These are phyloP conservation scores for Folsomia manolachei DNA, from an alignment of 2,888 invertebrate species.

Conservation along the genomic window DNA sequence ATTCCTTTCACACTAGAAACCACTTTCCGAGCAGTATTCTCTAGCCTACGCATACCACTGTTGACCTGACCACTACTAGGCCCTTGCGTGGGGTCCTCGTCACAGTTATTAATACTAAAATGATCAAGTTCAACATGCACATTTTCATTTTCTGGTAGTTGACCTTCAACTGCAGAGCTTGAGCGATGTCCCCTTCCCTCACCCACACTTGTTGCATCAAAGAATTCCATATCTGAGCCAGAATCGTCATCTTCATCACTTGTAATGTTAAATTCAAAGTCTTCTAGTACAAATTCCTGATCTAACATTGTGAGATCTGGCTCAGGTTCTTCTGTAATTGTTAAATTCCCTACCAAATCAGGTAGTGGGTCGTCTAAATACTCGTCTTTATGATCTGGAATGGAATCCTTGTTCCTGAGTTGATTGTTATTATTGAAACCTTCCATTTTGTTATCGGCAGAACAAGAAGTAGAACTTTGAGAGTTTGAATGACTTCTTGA, in stretches of 20 bases:
- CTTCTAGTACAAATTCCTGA: slow-evolving; percentile 48
- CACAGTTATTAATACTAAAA: slow-evolving; percentile 44
- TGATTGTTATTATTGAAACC: slow-evolving; percentile 2
- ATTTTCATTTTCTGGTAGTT: slow-evolving; percentile 47
- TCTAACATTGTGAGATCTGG: slow-evolving; percentile 48
- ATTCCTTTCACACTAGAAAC: slow-evolving; percentile 45
- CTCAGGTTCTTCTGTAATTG: slow-evolving; percentile 46
- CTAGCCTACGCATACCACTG: slow-evolving; percentile 30
- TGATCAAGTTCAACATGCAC: slow-evolving; percentile 48
- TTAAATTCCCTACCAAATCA: slow-evolving; percentile 49
- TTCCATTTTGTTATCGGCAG: background rate
- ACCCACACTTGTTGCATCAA: slow-evolving; percentile 39
- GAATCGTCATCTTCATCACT: slow-evolving; percentile 47
- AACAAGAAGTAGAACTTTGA: background rate
- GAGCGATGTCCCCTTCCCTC: slow-evolving; percentile 17
- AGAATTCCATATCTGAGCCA: slow-evolving; percentile 49
- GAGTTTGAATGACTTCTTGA: too few species aligned
- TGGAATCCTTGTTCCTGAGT: slow-evolving; percentile 2
- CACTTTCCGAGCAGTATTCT: slow-evolving; percentile 43
- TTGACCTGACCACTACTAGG: slow-evolving; percentile 16
- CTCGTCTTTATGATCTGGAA: slow-evolving; percentile 41
- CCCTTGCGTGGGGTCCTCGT: slow-evolving; percentile 1
- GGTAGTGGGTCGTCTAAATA: slow-evolving; percentile 50
- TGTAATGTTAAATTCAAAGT: slow-evolving; percentile 49
- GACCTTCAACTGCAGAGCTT: slow-evolving; percentile 24